Base-by-base conservation (phyloP, 1,140 invertebrate species). In the Brachystomella parvula region DNA sequence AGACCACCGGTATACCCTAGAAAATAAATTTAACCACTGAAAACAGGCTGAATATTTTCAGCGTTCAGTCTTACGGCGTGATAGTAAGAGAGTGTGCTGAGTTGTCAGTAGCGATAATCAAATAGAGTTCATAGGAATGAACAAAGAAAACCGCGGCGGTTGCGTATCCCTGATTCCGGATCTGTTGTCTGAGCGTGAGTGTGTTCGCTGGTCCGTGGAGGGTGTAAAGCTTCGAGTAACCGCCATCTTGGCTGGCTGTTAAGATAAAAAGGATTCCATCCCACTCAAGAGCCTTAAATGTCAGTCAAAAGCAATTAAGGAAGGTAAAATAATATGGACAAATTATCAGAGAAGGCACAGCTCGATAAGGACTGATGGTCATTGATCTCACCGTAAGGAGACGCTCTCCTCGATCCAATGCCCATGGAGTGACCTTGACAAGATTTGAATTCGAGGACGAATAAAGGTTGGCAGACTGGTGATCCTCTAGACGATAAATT, bases 1-100 rank as follows among this genome's bases (percentile, higher is more conserved):
- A 6, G 47, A 28, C 69, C 69, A 70, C 19, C 62, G 61, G 32
- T 39, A 70, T 1, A 70, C 28, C 3, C 66, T 68, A 39, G 3
- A 32, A 35, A 2, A 28, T 19, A 15, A 60, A 24, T 12, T 21
- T 9, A 57, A 24, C n/a, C 21, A 21, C 53, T 24, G 12, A 24
- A 29, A 57, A 24, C 53, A 12, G 53, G 21, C 6, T 24, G 21
- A 33, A 60, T 28, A 28, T 60, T 60, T 21, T 9, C 3, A 31
- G 9, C 29, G 9, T 9, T 53, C 3, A 21, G 9, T 15, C 63
- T 63, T 67, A 63, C 12, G 68, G 57, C 19, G 53, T 60, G 3
- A 66, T 24, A 6, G 68, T 64, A 2, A 63, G n/a, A 19, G 64
- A 66, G 29, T 70, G 68, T 17, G 35, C 15, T 15, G 39, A 28